Evolutionary conservation across 2,797 vertebrate species (phyloP).

Genomic region (Sebastes matsubarae): DNA sequence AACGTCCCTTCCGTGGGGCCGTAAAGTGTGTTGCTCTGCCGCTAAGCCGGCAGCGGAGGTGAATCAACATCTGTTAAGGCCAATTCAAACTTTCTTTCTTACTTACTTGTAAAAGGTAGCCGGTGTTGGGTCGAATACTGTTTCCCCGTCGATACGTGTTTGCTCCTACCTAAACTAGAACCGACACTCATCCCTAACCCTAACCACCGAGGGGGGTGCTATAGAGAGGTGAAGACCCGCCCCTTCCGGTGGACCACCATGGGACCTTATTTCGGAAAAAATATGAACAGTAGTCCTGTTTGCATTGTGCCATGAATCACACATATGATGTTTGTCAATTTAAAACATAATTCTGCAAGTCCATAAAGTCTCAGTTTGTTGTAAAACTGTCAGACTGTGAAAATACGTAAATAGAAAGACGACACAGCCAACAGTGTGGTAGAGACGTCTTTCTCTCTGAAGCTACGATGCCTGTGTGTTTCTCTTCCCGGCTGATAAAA

Average conservation of each 20-base stretch:
- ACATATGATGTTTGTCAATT: no score
- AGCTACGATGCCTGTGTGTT: no score
- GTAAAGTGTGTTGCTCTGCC: background rate
- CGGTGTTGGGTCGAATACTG: background rate
- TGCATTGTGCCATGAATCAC: fast-evolving
- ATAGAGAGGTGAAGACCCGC: no score
- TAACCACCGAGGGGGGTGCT: background rate
- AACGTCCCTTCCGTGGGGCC: fast-evolving
- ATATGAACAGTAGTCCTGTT: no score
- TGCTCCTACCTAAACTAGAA: background rate
- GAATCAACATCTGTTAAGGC: background rate
- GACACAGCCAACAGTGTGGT: no score
- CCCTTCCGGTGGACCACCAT: no score
- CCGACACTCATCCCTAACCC: background rate
- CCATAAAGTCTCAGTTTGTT: no score
- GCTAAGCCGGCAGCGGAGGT: background rate
- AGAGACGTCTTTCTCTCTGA: no score
- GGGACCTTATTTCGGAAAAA: no score
- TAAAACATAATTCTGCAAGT: fast-evolving
- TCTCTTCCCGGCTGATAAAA: no score
- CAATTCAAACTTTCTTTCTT: background rate
- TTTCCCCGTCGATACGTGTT: background rate
- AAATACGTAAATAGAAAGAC: no score
- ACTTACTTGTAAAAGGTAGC: background rate
- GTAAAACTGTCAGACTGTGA: no score